A percentile compares a stretch with the other conserved stretches of the same genome.
These are phyloP conservation scores for Yponomeuta plumbellus DNA, from an alignment of 2,888 invertebrate genomes.

Conservation along the genomic window DNA sequence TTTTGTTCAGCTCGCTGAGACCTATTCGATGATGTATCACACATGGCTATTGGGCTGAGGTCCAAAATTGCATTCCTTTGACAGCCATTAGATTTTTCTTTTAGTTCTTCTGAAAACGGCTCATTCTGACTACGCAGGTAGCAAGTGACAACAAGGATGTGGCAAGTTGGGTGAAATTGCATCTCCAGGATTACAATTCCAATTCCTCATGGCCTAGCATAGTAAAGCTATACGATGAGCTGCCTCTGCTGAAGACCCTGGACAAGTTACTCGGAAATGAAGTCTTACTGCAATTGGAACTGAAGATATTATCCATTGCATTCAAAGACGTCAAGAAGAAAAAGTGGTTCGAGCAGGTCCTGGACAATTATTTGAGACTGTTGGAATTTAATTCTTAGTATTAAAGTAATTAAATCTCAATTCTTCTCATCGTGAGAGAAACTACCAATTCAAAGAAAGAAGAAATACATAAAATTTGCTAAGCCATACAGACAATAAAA, in stretches of 20 bases:
- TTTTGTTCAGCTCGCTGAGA: no score
- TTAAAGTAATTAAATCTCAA: background rate
- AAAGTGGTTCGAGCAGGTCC: slow-evolving; percentile 91
- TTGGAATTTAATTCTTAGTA: slow-evolving; percentile 93
- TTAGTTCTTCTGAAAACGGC: background rate
- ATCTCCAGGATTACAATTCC: slow-evolving; percentile 84
- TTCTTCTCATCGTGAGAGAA: no score
- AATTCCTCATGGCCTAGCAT: slow-evolving; percentile 89
- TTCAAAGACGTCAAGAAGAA: slow-evolving; percentile 85
- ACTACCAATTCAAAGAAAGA: no score
- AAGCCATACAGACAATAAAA: no score
- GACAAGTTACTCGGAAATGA: slow-evolving; percentile 87
- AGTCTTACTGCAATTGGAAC: slow-evolving; percentile 87
- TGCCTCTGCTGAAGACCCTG: slow-evolving; percentile 80
- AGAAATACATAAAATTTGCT: no score
- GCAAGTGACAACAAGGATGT: slow-evolving; percentile 88
- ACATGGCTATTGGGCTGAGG: no score
- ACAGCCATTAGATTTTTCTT: no score
- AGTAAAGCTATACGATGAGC: slow-evolving; percentile 88
- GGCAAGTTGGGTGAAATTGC: slow-evolving; percentile 84
- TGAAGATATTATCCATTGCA: slow-evolving; percentile 86
- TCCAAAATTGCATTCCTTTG: no score
- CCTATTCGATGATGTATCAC: no score
- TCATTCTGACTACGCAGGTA: slow-evolving; percentile 50
- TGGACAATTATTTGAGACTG: slow-evolving; percentile 92